phyloP scores from a whole-genome alignment of 2,888 invertebrate species.

The Ectemnius lituratus region DNA sequence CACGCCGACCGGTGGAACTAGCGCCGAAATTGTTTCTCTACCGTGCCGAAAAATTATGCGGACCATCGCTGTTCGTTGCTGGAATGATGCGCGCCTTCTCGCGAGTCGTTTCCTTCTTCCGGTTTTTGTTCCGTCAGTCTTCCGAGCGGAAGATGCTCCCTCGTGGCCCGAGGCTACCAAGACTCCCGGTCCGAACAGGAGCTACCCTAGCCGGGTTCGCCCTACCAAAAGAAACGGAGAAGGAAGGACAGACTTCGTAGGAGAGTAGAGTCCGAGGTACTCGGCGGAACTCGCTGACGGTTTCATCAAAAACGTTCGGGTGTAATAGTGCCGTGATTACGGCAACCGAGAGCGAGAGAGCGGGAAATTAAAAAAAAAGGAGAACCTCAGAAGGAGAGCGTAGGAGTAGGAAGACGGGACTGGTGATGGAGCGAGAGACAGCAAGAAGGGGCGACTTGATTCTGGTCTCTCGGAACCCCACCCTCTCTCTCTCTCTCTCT shows the following conservation, averaged over 20 bases:
- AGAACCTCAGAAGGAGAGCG: conserved; percentile 19
- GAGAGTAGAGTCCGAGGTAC: conserved; percentile 9
- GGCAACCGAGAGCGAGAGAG: conserved; percentile 44
- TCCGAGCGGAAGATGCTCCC: conserved; percentile 38
- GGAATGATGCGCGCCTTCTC: background rate
- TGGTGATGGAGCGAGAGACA: background rate
- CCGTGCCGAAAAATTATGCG: conserved; percentile 42
- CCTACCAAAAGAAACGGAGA: conserved; percentile 27
- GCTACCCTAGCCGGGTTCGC: conserved; percentile 16
- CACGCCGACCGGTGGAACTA: conserved; percentile 36
- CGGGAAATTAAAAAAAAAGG: conserved; percentile 55
- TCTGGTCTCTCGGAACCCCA: conserved; percentile 13
- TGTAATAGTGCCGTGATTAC: conserved; percentile 68
- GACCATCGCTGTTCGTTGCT: conserved; percentile 28
- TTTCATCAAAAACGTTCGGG: conserved; percentile 71
- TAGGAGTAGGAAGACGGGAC: background rate
- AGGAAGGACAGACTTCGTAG: conserved; percentile 12
- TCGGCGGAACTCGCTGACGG: conserved; percentile 63
- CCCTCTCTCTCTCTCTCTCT: too few species aligned
- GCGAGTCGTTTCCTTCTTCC: conserved; percentile 27
- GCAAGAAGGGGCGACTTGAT: background rate
- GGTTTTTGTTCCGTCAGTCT: conserved; percentile 34
- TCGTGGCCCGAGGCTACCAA: conserved; percentile 60
- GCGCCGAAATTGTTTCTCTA: conserved; percentile 48
- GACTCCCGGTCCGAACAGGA: conserved; percentile 51